Conservation (phyloP, 2,797 vertebrate species). For the Sebastes oblongus region DNA sequence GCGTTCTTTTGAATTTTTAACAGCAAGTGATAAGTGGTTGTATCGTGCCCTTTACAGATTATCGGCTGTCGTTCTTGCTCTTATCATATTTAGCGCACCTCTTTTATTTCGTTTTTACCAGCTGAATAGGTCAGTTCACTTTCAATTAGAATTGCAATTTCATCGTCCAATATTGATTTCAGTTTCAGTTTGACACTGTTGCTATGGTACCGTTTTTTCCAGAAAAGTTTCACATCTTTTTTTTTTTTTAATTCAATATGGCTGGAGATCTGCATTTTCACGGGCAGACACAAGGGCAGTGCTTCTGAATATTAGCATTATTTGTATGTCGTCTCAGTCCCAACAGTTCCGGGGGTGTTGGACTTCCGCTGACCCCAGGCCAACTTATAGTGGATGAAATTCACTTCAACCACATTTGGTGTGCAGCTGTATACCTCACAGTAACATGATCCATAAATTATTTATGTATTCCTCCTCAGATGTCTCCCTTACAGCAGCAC, state of each 20-base stretch:
- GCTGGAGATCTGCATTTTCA: background rate
- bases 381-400: constrained; percentile 19
- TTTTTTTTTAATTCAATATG: background rate
- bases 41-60: background rate
- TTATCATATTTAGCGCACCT: background rate
- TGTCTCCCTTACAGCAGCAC: constrained; percentile 34
- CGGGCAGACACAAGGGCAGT: background rate
- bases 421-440: constrained; percentile 24
- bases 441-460: constrained; percentile 49
- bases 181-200: background rate
- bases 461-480: constrained; percentile 46
- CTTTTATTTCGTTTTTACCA: background rate
- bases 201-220: background rate
- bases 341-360: background rate
- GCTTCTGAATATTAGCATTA: background rate
- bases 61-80: background rate
- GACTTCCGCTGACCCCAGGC: constrained; percentile 1
- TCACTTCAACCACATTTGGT: constrained; percentile 31
- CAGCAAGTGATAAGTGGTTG: background rate
- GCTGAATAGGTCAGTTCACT: background rate
- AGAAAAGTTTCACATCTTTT: background rate
- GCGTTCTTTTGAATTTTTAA: constrained; percentile 1
- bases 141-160: background rate
- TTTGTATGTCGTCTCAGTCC: constrained; percentile 1
- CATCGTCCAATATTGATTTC: background rate